Percentiles rank a stretch among this genome's conserved stretches.
Conservation (phyloP, 2,888 invertebrate genomes). For the Teinopalpus imperialis region DNA sequence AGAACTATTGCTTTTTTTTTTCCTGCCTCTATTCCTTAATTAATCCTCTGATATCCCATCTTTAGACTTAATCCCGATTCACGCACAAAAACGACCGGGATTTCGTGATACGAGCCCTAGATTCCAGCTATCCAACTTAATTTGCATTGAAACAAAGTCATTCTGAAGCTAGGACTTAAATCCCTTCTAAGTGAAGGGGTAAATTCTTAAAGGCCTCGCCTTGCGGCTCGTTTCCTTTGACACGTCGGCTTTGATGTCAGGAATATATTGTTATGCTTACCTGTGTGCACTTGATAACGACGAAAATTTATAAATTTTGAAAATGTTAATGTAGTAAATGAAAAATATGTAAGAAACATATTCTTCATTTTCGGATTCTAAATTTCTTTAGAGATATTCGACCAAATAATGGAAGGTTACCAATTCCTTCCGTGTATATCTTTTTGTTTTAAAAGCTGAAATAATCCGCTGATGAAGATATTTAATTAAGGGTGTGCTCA, state of each 20-base stretch:
- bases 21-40: neutral
- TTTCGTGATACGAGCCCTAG: constrained; percentile 15
- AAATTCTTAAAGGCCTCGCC: constrained; percentile 62
- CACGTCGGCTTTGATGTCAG: constrained; percentile 46
- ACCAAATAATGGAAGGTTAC: too few species aligned
- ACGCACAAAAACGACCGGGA: constrained; percentile 19
- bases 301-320: too few species aligned
- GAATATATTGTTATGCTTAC: constrained; percentile 44
- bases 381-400: too few species aligned
- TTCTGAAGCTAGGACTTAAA: constrained; percentile 31
- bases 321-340: too few species aligned
- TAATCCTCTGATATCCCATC: constrained; percentile 4
- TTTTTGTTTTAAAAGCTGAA: too few species aligned
- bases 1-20: too few species aligned
- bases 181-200: constrained; percentile 61
- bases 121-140: constrained; percentile 23
- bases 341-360: too few species aligned
- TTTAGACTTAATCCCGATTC: constrained; percentile 13
- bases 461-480: too few species aligned
- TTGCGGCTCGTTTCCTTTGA: constrained; percentile 51
- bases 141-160: constrained; percentile 37
- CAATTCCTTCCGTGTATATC: too few species aligned
- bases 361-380: too few species aligned
- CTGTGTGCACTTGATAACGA: constrained; percentile 31
- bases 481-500: too few species aligned